These are phyloP conservation scores for Metridium senile DNA, from an alignment of 92 coral and sea anemone genomes.

Conservation along the genomic window DNA sequence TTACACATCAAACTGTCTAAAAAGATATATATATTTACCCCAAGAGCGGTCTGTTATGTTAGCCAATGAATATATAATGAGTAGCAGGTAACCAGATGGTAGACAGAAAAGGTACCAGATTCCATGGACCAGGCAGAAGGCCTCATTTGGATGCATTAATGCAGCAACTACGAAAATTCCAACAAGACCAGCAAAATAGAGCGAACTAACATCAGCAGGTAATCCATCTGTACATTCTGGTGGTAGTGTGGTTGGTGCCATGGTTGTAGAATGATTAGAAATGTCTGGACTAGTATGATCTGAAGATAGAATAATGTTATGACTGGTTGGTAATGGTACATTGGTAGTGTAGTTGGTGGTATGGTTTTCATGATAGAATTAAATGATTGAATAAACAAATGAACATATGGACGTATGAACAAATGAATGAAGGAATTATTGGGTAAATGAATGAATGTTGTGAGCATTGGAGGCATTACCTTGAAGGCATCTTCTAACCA, in stretches of 20 bases:
- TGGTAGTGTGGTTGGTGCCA: not conserved
- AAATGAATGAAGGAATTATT: no score
- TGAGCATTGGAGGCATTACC: no score
- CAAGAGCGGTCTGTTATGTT: constrained; percentile 95
- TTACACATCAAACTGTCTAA: no score
- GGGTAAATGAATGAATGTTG: no score
- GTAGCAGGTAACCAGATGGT: constrained; percentile 91
- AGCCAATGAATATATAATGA: constrained; percentile 84
- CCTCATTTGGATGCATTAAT: constrained; percentile 78
- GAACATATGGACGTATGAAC: no score
- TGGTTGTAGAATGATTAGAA: not conserved
- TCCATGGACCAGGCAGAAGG: constrained; percentile 70
- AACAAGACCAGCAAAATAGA: constrained; percentile 68
- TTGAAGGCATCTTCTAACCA: no score
- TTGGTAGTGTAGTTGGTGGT: no score
- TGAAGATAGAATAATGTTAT: no score
- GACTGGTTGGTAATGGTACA: no score
- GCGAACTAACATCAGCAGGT: constrained; percentile 70
- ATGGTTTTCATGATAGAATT: no score
- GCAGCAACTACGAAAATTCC: constrained; percentile 73
- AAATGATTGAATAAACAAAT: no score
- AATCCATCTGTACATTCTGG: constrained; percentile 2
- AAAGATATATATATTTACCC: no score
- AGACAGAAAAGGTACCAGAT: constrained; percentile 87
- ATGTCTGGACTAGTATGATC: not conserved